Evolutionary conservation across 2,797 vertebrate genomes (phyloP).

Genomic region (Lindbergichthys nudifrons): DNA sequence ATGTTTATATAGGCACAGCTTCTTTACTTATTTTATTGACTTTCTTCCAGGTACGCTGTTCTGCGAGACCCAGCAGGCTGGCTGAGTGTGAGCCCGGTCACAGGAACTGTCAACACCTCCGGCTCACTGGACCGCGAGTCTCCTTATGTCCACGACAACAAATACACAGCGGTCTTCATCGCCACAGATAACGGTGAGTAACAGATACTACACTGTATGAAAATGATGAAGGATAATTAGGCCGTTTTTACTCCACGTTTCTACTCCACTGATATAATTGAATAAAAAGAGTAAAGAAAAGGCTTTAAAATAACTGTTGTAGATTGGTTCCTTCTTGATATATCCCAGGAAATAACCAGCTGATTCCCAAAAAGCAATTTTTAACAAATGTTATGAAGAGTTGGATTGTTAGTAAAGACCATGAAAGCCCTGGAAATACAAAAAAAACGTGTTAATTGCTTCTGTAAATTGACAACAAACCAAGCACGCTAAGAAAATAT

Average conservation of each 20-base stretch:
- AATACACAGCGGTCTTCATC: constrained; percentile 93
- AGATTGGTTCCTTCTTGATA: not conserved
- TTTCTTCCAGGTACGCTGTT: constrained; percentile 88
- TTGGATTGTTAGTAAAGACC: not conserved
- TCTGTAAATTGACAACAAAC: not conserved
- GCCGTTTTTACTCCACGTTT: not conserved
- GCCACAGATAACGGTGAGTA: constrained; percentile 95
- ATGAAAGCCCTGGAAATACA: not conserved
- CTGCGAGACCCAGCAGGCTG: constrained; percentile 93
- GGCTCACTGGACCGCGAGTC: constrained; percentile 94
- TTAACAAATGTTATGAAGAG: not conserved
- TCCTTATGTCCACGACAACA: constrained; percentile 89
- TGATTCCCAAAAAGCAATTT: not conserved
- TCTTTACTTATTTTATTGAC: not conserved
- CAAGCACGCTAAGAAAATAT: not conserved
- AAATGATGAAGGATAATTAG: not conserved
- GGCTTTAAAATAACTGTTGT: not conserved
- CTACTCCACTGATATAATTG: not conserved
- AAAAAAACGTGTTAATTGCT: not conserved
- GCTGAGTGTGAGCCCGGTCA: constrained; percentile 93
- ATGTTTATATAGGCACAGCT: not conserved
- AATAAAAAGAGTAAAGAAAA: not conserved
- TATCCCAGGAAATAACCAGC: constrained; percentile 3
- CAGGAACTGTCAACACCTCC: constrained; percentile 93
- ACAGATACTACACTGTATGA: constrained; percentile 1